These are phyloP conservation scores for Eulithis testata DNA, from an alignment of 2,888 invertebrate species.

Conservation along the genomic window DNA sequence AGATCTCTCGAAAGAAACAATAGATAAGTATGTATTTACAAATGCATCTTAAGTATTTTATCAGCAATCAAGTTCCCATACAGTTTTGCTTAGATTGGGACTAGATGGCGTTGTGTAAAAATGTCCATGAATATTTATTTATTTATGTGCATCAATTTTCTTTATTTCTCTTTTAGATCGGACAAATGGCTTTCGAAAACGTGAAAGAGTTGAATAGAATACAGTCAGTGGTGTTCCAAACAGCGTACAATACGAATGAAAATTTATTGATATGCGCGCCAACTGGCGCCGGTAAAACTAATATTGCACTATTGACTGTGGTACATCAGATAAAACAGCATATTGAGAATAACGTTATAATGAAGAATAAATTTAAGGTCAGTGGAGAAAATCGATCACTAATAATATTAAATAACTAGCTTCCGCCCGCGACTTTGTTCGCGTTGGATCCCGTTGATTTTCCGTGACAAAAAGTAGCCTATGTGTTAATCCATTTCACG, in stretches of 20 bases:
- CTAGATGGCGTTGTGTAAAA: no score
- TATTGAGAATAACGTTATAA: conserved; percentile 91
- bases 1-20: no score
- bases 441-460: no score
- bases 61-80: no score
- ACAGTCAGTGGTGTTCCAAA: conserved; percentile 97
- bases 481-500: no score
- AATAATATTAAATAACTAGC: no score
- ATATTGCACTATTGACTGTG: conserved; percentile 97
- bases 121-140: no score
- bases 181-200: conserved; percentile 94
- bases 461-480: no score
- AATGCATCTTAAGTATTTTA: no score
- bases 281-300: conserved; percentile 99
- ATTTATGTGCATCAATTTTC: background rate
- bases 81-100: no score
- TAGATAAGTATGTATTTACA: no score
- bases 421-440: no score
- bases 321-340: conserved; percentile 95
- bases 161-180: conserved; percentile 86
- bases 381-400: conserved; percentile 22
- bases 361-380: conserved; percentile 97
- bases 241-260: conserved; percentile 98
- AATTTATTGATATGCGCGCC: conserved; percentile 99
- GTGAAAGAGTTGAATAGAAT: conserved; percentile 95